phyloP scores from a whole-genome alignment of 1,140 invertebrate species.

The Metaphire vulgaris region DNA sequence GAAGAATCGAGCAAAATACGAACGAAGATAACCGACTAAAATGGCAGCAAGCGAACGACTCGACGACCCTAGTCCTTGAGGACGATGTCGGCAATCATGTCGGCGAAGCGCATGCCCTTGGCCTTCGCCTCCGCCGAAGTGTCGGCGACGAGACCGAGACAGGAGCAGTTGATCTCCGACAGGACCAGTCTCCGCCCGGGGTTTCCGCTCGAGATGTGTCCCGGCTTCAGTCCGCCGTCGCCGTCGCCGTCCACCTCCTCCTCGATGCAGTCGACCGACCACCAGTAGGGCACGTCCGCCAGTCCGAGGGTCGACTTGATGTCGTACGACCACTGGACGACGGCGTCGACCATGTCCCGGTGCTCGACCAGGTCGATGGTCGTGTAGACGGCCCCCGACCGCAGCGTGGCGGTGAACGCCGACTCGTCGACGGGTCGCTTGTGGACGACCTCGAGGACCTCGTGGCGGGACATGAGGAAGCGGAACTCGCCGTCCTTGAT shows the following conservation, averaged over 20 bases:
- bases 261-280: constrained; percentile 32
- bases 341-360: constrained; percentile 25
- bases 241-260: constrained; percentile 20
- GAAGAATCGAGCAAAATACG: too few relatives aligned
- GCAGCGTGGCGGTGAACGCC: constrained; percentile 30
- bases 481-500: constrained; percentile 32
- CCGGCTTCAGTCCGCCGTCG: not conserved
- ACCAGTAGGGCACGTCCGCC: constrained; percentile 31
- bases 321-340: constrained; percentile 27
- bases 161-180: constrained; percentile 31
- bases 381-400: constrained; percentile 28
- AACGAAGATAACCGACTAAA: too few relatives aligned
- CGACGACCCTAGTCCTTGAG: too few relatives aligned
- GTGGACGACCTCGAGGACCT: constrained; percentile 29
- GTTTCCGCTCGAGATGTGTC: constrained; percentile 26
- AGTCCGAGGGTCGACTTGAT: constrained; percentile 28
- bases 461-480: constrained; percentile 26
- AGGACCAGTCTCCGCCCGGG: constrained; percentile 25
- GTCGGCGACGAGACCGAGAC: constrained; percentile 30
- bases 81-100: constrained; percentile 29
- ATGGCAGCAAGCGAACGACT: too few relatives aligned
- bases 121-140: constrained; percentile 31
- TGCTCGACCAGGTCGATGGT: constrained; percentile 25
- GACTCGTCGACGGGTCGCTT: constrained; percentile 29
- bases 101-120: constrained; percentile 30